Evolutionary conservation across 2,797 vertebrate species (phyloP), one percentile per base, ranked within the genome.

Genomic region (Streptopelia turtur): DNA sequence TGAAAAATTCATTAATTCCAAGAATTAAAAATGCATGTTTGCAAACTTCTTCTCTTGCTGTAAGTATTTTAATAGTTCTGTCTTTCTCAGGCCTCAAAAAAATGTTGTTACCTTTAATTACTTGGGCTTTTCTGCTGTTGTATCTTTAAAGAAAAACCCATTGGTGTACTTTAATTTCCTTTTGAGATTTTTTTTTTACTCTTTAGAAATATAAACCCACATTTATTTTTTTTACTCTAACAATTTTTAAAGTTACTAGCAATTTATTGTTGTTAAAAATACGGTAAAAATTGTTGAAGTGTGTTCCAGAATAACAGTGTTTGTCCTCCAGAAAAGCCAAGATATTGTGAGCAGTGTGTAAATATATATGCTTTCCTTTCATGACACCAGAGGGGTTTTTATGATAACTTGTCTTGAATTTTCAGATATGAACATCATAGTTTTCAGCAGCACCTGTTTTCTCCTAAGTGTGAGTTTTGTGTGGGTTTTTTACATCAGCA

Each of bases 1-100:
- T 99, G 99, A 99, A 99, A 98, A 99, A 99, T 96, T 98, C 99
- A 60, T 98, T 99, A 95, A 99, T 99, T 97, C 99, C 99, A 96
- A 99, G 99, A 89, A 99, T 99, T 98, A 99, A 99, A 98, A 98
- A 98, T 37, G 99, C 99, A 61, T 99, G 99, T 97, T 98, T 99
- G 35, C 99, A 99, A 97, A 99, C 99, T 4, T 99, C 99, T 90
- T 99, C 99, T 47, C 98, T 99, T 83, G 99, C 99, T 86, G 99
- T 99, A 98, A 99, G 99, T 99, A 97, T 74, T 64, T 28, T 61
- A 49, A 50, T 76, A n/a, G 80, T 56, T 23, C 77, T 91, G 24
- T 64, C 35, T 93, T 68, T 45, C 33, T 45, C 57, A 69, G 23
- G 47, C 23, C n/a, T 76, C 45, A 53, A 74, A 70, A n/a, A 69